phyloP scores from a whole-genome alignment of 2,888 invertebrate genomes.

The Cephus sareptanus region DNA sequence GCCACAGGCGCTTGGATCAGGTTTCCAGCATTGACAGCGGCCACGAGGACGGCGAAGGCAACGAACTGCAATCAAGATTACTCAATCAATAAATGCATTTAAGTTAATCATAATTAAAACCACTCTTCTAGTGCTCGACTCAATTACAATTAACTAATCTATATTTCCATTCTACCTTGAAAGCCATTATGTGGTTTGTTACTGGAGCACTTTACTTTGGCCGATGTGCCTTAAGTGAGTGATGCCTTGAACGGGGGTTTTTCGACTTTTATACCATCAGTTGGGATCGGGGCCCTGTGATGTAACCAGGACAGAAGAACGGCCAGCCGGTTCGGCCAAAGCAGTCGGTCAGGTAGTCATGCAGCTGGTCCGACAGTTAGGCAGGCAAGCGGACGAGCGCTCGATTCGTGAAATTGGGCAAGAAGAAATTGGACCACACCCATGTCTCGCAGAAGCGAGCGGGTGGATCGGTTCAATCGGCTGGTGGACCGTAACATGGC shows the following conservation, averaged over 20 bases:
- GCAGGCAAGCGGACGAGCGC: slow-evolving; percentile 34
- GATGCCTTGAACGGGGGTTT: slow-evolving; percentile 37
- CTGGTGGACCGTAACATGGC: neutral
- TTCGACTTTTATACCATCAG: slow-evolving; percentile 43
- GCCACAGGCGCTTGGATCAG: slow-evolving; percentile 59
- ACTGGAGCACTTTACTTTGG: neutral
- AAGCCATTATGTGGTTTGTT: slow-evolving; percentile 24
- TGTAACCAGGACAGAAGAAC: slow-evolving; percentile 20
- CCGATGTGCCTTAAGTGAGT: slow-evolving; percentile 41
- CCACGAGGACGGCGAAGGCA: slow-evolving; percentile 65
- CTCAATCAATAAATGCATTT: neutral
- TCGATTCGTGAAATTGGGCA: slow-evolving; percentile 49
- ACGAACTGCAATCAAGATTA: slow-evolving; percentile 62
- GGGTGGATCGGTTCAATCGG: neutral
- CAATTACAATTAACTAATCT: too few relatives aligned
- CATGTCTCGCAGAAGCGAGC: slow-evolving; percentile 25
- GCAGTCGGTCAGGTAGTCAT: slow-evolving; percentile 17
- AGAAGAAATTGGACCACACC: slow-evolving; percentile 58
- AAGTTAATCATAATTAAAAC: slow-evolving; percentile 1
- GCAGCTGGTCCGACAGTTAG: slow-evolving; percentile 19
- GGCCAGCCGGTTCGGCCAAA: slow-evolving; percentile 39
- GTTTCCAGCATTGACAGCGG: slow-evolving; percentile 67
- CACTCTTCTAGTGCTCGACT: too few relatives aligned
- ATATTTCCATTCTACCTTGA: slow-evolving; percentile 25
- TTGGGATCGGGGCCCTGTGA: slow-evolving; percentile 22